Percentiles rank a stretch among this genome's conserved stretches.
Conservation (phyloP, 2,113 vertebrate genomes). For the Cathartes aura region DNA sequence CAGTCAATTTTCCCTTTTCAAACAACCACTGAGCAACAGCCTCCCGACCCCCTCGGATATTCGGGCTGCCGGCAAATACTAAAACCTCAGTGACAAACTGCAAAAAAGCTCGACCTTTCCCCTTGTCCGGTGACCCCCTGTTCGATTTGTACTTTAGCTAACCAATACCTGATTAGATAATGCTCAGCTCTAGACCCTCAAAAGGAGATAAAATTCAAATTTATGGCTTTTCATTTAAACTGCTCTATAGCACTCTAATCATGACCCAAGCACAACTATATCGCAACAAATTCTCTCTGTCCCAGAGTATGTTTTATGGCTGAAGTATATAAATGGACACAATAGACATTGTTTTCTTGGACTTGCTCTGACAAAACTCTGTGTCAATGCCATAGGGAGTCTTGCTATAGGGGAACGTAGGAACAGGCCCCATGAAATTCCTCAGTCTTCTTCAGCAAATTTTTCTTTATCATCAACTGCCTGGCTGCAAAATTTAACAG, state of each 20-base stretch:
- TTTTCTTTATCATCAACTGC: neutral
- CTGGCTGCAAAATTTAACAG: neutral
- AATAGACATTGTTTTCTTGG: neutral
- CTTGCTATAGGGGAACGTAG: neutral
- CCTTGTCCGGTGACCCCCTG: constrained; percentile 81
- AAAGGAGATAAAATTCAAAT: constrained; percentile 83
- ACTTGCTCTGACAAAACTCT: neutral
- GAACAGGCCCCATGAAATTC: neutral
- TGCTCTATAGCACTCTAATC: constrained; percentile 68
- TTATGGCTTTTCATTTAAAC: constrained; percentile 88
- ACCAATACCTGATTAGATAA: constrained; percentile 88
- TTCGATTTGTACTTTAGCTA: constrained; percentile 83
- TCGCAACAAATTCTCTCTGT: constrained; percentile 62
- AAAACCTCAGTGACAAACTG: constrained; percentile 81
- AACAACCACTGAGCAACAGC: constrained; percentile 39
- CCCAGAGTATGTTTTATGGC: neutral
- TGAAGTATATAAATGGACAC: neutral
- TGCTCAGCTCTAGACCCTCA: constrained; percentile 74
- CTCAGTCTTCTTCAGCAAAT: neutral
- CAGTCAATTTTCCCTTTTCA: constrained; percentile 61
- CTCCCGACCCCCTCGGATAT: constrained; percentile 66
- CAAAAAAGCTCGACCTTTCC: constrained; percentile 83
- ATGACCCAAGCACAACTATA: constrained; percentile 17
- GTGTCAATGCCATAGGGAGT: neutral
- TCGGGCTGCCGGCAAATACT: constrained; percentile 68